Evolutionary conservation across 1,140 invertebrate species (phyloP).

Genomic region (Drosophila navojoa): DNA sequence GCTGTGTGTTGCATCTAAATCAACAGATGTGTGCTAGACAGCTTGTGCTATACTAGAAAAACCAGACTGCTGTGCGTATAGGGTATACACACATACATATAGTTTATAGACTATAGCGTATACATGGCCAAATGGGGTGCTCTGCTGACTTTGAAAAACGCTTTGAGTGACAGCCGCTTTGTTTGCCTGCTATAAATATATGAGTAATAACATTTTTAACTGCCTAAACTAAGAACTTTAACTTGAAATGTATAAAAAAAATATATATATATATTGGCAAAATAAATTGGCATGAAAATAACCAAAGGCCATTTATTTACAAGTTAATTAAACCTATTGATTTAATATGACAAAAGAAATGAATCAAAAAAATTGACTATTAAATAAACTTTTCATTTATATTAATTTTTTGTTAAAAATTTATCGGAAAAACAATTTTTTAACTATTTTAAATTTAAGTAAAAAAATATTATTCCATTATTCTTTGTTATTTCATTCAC

Average conservation of each 20-base stretch:
- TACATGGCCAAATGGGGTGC: conserved; percentile 28
- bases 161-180: conserved; percentile 46
- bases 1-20: conserved; percentile 67
- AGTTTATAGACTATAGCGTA: not conserved
- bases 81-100: conserved; percentile 7
- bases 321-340: too few relatives aligned
- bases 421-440: too few relatives aligned
- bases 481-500: not conserved
- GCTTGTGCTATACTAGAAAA: conserved; percentile 33
- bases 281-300: too few relatives aligned
- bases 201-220: not conserved
- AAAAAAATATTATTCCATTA: too few relatives aligned
- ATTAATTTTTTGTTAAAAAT: too few relatives aligned
- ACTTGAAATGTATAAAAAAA: too few relatives aligned
- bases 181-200: not conserved
- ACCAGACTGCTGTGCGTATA: conserved; percentile 9
- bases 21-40: conserved; percentile 50
- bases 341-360: too few relatives aligned
- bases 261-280: too few relatives aligned
- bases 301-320: too few relatives aligned
- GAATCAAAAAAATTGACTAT: too few relatives aligned
- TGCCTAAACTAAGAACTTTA: not conserved
- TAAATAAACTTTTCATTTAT: too few relatives aligned
- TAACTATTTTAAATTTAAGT: too few relatives aligned
- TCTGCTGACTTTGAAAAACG: conserved; percentile 40